Evolutionary conservation across 2,888 invertebrate genomes (phyloP), one percentile per base, ranked within the genome.

Genomic region (Orthonychiurus folsomi): DNA sequence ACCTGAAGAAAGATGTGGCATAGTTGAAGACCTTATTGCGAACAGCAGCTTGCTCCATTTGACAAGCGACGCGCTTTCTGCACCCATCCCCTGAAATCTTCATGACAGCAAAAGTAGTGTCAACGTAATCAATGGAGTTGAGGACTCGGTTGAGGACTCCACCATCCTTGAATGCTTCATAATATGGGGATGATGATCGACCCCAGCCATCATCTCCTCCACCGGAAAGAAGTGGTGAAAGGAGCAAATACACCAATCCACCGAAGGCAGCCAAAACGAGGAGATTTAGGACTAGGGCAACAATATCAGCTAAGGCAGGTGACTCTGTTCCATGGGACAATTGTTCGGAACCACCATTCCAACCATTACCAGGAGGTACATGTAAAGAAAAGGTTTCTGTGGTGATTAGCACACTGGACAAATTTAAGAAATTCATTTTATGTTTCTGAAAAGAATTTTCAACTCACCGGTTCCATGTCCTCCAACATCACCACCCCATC

Each of bases 21-120:
- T 73, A 73, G 68, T 69, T 69, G 72, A 73, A 73, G 70, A 73
- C 69, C 69, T 73, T 72, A 68, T 73, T 73, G 55, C 70, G 69
- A 61, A 70, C 70, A 63, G 73, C 73, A 61, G 72, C 71, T 61
- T 70, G 70, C 56, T 73, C 73, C 70, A 73, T 73, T 72, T 73
- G 72, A 60, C 73, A 73, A 64, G 73, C 73, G 65, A 72, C 71
- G 59, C 73, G 72, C 64, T 73, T 71, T 47, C 73, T 68, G 66
- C 73, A 73, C 59, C 73, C 73, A 63, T 72, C 72, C 61, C 73
- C 73, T 63, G 72, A 72, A 64, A 73, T 73, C 61, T 73, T 72
- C 67, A 73, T 72, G 64, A 73, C 70, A 63, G 73, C 72, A 65
- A 73, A 73, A 63, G 73, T 73, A 63, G 73, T 72, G 61, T 73